Evolutionary conservation across 1,140 invertebrate species (phyloP).

Genomic region (Nixonia krombeini): DNA sequence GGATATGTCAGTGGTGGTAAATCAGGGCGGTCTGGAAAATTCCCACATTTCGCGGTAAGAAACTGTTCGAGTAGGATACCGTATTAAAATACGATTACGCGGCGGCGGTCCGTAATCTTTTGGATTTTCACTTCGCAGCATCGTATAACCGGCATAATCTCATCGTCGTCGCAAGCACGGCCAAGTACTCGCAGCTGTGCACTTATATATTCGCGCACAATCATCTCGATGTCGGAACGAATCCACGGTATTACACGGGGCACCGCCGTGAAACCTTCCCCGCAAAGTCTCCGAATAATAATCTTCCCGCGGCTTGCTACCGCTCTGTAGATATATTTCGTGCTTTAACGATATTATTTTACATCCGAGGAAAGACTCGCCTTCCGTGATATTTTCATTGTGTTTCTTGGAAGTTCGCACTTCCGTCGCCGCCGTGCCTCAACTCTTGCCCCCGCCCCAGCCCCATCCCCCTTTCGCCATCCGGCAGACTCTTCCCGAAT

Average conservation of each 20-base stretch:
- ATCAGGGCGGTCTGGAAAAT: too few species aligned
- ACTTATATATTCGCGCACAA: constrained; percentile 8
- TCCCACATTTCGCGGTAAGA: neutral
- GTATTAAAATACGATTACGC: neutral
- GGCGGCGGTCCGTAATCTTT: constrained; percentile 2
- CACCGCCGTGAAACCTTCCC: too few species aligned
- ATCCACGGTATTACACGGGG: constrained; percentile 3
- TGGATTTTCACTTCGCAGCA: constrained; percentile 8
- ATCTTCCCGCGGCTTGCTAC: neutral
- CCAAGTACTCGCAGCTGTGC: constrained; percentile 5
- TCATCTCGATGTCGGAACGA: constrained; percentile 6
- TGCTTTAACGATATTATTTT: constrained; percentile 13
- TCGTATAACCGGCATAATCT: constrained; percentile 11
- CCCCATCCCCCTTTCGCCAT: neutral
- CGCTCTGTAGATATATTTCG: too few species aligned
- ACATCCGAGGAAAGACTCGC: constrained; percentile 1
- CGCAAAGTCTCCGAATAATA: constrained; percentile 6
- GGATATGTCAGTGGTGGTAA: too few species aligned
- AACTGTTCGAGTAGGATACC: neutral
- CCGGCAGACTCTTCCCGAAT: neutral
- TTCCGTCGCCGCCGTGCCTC: too few species aligned
- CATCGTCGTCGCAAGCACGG: constrained; percentile 5
- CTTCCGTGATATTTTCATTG: constrained; percentile 2
- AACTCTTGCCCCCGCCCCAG: too few species aligned
- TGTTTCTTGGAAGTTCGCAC: constrained; percentile 2